A percentile compares a stretch with the other conserved stretches of the same genome.
Conservation (phyloP, 2,888 invertebrate genomes). For the Macrosiphum euphorbiae region DNA sequence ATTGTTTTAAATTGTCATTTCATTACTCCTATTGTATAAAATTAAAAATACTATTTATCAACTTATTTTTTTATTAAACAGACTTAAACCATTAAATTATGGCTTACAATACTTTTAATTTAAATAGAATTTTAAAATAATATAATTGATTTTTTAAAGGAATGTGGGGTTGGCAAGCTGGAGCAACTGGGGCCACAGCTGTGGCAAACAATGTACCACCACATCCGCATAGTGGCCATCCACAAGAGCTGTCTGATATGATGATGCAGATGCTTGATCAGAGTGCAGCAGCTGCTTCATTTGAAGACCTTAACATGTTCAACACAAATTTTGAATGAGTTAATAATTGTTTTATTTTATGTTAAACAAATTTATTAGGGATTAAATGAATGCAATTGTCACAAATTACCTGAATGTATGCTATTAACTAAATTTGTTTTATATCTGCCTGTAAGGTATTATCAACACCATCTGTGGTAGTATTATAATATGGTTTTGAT, state of each 20-base stretch:
- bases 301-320: conserved; percentile 94
- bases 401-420: conserved; percentile 30
- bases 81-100: neutral
- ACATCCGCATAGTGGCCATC: conserved; percentile 68
- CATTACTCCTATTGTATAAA: neutral
- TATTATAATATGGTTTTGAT: conserved; percentile 20
- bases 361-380: neutral
- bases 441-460: conserved; percentile 21
- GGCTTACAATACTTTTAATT: neutral
- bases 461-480: neutral
- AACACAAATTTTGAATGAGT: conserved; percentile 82
- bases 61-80: neutral
- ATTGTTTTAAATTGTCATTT: neutral
- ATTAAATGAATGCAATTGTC: neutral
- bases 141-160: conserved; percentile 71
- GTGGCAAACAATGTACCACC: conserved; percentile 74
- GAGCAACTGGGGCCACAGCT: conserved; percentile 70
- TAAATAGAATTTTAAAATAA: neutral
- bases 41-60: neutral
- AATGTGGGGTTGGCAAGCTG: conserved; percentile 85
- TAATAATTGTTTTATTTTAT: neutral
- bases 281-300: conserved; percentile 81
- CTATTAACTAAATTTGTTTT: conserved; percentile 9
- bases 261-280: conserved; percentile 95
- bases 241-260: conserved; percentile 86